Evolutionary conservation across 2,888 invertebrate species (phyloP).

Genomic region (Trissonchulus latispiculum): DNA sequence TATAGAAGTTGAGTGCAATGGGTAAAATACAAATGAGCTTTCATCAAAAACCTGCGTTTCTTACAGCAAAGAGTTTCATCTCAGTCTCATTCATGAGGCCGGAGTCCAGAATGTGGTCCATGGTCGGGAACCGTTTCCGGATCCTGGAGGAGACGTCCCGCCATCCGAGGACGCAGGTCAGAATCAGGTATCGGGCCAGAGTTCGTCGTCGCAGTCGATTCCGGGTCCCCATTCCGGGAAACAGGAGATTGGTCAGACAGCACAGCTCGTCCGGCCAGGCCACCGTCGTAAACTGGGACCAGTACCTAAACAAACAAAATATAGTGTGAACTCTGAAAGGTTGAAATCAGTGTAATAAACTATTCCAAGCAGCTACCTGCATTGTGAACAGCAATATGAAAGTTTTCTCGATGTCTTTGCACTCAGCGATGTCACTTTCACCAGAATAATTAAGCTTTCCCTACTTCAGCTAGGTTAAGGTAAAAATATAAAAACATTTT

Average conservation of each 20-base stretch:
- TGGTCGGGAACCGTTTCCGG: slow-evolving; percentile 10
- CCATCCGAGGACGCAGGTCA: slow-evolving; percentile 14
- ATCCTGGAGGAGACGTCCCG: slow-evolving; percentile 2
- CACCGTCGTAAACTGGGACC: slow-evolving; percentile 4
- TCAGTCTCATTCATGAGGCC: slow-evolving; percentile 10
- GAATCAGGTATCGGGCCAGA: slow-evolving; percentile 12
- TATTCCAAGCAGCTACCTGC: too few relatives aligned
- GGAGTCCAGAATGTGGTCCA: slow-evolving; percentile 3
- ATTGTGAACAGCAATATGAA: too few relatives aligned
- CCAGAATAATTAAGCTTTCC: too few relatives aligned
- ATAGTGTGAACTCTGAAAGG: too few relatives aligned
- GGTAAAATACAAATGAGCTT: too few relatives aligned
- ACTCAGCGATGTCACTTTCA: too few relatives aligned
- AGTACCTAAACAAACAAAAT: slow-evolving; percentile 16
- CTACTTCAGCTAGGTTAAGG: too few relatives aligned
- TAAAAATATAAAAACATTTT: too few relatives aligned
- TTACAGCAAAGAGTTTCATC: slow-evolving; percentile 7
- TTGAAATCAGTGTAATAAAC: too few relatives aligned
- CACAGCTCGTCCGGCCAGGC: slow-evolving; percentile 17
- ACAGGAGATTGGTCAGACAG: not conserved
- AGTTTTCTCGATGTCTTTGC: too few relatives aligned
- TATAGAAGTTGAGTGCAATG: too few relatives aligned
- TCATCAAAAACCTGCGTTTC: too few relatives aligned
- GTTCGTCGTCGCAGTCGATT: not conserved
- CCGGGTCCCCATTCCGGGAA: not conserved